Evolutionary conservation across 2,113 vertebrate species (phyloP), one percentile per base, ranked within the genome.

Genomic region (Pandion haliaetus): DNA sequence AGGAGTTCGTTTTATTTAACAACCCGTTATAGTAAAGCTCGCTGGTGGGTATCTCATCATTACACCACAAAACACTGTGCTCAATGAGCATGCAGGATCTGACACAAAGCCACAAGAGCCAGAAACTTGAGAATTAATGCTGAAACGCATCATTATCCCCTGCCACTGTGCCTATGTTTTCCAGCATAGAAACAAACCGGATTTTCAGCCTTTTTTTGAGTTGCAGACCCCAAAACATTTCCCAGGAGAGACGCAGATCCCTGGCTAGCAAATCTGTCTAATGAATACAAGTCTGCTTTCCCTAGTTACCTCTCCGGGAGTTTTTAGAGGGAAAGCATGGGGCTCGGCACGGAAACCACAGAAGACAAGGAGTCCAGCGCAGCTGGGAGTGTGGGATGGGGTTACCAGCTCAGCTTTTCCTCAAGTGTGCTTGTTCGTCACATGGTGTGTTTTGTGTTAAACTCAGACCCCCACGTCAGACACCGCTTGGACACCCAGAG

Each of bases 31-130:
- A 91, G 70, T 40, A 85, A 69, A 97, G 79, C 79, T 94, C 84
- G 81, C 87, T 97, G 95, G 76, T 93, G 80, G 84, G 84, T 88
- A 78, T 86, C 94, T 95, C 94, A 91, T 94, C 90, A 44, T 50
- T 55, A 61, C 87, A 82, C 90, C 95, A 95, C 96, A 95, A 84
- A 96, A 92, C 79, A 82, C 42, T 4, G 65, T 55, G 74, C 78
- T 90, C 88, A 84, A 17, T 45, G 84, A 86, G 82, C 88, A 90
- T 44, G 69, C 79, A 88, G 93, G 84, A 94, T 93, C 96, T 96
- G 79, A 96, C 86, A 94, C 62, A 90, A 95, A 96, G 55, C 95
- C 97, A 96, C 96, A 95, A 95, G 91, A 96, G 82, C 79, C 94
- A 94, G 86, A 87, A 96, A 88, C 83, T 47, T 49, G 84, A 96